Conservation (phyloP, 1,140 invertebrate genomes). For the Holcopasites calliopsidis region DNA sequence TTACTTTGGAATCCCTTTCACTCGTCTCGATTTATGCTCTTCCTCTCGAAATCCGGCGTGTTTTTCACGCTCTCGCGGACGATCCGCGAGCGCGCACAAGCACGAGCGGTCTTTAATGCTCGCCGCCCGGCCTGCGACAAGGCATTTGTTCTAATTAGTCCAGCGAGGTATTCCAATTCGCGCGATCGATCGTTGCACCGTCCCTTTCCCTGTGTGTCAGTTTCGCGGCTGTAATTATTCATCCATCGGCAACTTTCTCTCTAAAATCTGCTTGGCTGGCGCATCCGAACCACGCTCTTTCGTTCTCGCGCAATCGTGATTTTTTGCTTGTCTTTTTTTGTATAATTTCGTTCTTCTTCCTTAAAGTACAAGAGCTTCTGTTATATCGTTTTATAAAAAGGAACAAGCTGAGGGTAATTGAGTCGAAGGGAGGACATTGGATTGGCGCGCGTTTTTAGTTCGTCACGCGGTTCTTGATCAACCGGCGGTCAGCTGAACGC, state of each 20-base stretch:
- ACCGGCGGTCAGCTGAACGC: slow-evolving; percentile 21
- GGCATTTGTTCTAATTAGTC: slow-evolving; percentile 26
- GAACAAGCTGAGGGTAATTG: neutral
- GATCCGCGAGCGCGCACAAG: neutral
- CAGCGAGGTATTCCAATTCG: neutral
- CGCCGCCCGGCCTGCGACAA: no score
- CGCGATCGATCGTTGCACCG: neutral
- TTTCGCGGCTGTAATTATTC: slow-evolving; percentile 5
- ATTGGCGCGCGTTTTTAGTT: slow-evolving; percentile 14
- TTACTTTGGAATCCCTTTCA: slow-evolving; percentile 37
- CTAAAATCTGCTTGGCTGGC: neutral
- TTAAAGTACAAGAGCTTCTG: no score
- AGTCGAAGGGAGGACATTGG: slow-evolving; percentile 2
- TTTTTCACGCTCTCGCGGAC: neutral
- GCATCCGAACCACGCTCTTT: neutral
- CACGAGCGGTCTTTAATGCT: neutral
- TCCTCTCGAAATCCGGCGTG: neutral
- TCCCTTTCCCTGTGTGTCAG: neutral
- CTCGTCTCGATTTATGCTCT: slow-evolving; percentile 14
- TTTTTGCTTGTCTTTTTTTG: neutral
- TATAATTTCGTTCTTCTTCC: no score
- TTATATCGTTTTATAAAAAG: no score
- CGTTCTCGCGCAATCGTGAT: neutral
- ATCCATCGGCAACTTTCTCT: slow-evolving; percentile 7
- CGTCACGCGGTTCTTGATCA: slow-evolving; percentile 21